Evolutionary conservation across 35 echinoderm and acorn worm genomes (phyloP), one percentile per base, ranked within the genome.

Genomic region (Chiridota heheva): DNA sequence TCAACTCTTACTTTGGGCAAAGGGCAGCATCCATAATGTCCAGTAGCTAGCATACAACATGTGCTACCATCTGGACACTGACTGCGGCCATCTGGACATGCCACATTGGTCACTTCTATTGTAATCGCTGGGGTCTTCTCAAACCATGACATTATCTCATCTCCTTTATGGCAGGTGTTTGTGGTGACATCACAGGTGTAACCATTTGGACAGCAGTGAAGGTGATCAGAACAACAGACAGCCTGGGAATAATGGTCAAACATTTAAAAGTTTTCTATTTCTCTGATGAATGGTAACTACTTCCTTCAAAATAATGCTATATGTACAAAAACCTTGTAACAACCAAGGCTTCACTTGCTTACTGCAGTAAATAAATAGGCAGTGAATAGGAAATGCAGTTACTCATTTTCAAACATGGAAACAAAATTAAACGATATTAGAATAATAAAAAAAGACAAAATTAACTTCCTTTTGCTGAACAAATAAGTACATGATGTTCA

Each of bases 11-110:
- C 82, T 17, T 72, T 29, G 43, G 29, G 82, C 48, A 85, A 27
- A 59, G 82, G 82, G 48, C 82, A 81, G 44, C 89, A 91, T 5
- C 82, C 89, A 51, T 59, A 91, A 4, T 86, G 45, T 42, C 82
- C 82, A 64, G 20, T 81, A 20, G 65, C 18, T 0, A 91, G 76
- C 44, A 43, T 39, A 62, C 89, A 91, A 38, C 89, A 91, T 7
- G 89, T 91, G 67, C 82, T 81, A 10, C 82, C 76, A 42, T 72
- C 67, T 42, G 64, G 75, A 69, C 89, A 91, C 44, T 81, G 3
- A 30, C 44, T 77, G 22, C 27, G 4, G 40, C 89, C 76, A 66
- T 73, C 89, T 13, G 88, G 81, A 67, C 89, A 91, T 5, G 67
- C 18, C 8, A 89, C 78, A 17, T 20, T 8, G 1, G 18, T 35